Evolutionary conservation across 2,797 vertebrate genomes (phyloP).

Genomic region (Anguilla megastoma): DNA sequence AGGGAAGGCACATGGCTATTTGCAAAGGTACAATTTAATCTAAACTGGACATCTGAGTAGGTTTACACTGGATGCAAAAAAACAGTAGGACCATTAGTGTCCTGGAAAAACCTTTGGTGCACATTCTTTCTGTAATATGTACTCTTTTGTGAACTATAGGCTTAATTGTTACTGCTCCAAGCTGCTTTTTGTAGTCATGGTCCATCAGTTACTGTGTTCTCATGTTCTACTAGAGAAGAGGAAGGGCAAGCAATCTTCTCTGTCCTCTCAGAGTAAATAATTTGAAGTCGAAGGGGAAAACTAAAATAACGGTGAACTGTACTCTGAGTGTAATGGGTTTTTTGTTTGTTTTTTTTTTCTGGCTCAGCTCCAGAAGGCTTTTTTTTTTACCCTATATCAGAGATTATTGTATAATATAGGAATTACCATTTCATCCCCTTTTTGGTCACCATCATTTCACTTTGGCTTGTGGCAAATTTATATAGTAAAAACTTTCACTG

Average conservation of each 20-base stretch:
- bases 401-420: not conserved
- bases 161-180: not conserved
- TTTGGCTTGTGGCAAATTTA: no score
- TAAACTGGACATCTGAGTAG: not conserved
- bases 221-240: slow-evolving; percentile 37
- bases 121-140: not conserved
- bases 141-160: no score
- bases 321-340: slow-evolving; percentile 61
- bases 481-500: no score
- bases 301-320: slow-evolving; percentile 64
- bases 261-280: slow-evolving; percentile 62
- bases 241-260: slow-evolving; percentile 54
- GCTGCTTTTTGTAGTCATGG: no score
- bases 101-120: not conserved
- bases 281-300: slow-evolving; percentile 53
- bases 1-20: no score
- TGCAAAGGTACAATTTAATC: not conserved
- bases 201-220: not conserved
- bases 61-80: not conserved
- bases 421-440: not conserved
- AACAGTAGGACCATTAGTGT: not conserved
- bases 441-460: not conserved
- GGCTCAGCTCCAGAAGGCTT: slow-evolving; percentile 58
- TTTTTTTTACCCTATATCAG: not conserved
- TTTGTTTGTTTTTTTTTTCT: slow-evolving; percentile 63